phyloP scores from a whole-genome alignment of 2,113 vertebrate genomes.

The Apteryx mantelli region DNA sequence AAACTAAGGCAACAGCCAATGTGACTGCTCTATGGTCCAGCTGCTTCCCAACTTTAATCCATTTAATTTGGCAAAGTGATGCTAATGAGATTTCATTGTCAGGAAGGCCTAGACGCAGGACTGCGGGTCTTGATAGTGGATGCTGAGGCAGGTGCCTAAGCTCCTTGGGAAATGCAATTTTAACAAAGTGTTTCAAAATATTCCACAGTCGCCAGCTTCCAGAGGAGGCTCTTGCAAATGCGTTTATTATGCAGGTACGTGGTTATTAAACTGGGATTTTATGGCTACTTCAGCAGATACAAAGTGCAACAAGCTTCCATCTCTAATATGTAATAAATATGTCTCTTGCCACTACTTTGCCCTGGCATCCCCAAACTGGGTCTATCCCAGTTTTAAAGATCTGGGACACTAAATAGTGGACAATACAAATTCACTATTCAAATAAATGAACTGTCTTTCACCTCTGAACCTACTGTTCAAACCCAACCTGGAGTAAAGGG shows the following conservation, averaged over 20 bases:
- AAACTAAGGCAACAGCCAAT: slow-evolving; percentile 33
- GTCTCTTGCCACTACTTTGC: neutral
- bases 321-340: neutral
- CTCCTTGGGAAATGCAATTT: slow-evolving; percentile 30
- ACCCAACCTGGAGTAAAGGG: neutral
- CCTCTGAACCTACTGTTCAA: neutral
- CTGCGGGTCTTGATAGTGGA: neutral
- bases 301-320: neutral
- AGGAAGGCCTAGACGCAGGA: neutral
- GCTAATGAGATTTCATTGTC: slow-evolving; percentile 58
- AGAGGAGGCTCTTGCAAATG: neutral
- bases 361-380: neutral
- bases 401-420: neutral
- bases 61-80: slow-evolving; percentile 48
- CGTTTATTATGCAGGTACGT: neutral
- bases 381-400: neutral
- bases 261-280: slow-evolving; percentile 19
- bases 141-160: neutral
- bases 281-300: neutral
- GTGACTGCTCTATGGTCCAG: neutral
- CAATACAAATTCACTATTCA: neutral
- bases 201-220: neutral
- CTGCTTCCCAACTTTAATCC: slow-evolving; percentile 47
- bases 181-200: neutral
- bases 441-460: neutral